Conservation (phyloP, 1,140 invertebrate species). For the Pseudomyrmex gracilis region DNA sequence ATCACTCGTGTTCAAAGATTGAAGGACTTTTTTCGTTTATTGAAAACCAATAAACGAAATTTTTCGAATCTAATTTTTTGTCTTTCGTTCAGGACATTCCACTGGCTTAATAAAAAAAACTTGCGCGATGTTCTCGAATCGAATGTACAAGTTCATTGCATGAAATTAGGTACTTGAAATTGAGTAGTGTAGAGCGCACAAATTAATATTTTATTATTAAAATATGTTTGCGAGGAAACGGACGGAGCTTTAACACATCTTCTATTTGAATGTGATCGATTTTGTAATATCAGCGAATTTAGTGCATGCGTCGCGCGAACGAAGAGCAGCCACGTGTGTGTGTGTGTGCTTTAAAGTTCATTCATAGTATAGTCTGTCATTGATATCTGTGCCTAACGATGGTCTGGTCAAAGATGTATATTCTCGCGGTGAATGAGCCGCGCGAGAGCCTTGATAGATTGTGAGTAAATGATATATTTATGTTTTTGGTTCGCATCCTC, state of each 20-base stretch:
- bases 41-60: not conserved
- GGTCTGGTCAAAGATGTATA: slow-evolving; percentile 75
- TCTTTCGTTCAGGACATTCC: slow-evolving; percentile 20
- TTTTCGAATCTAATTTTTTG: slow-evolving; percentile 1
- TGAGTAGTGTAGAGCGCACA: slow-evolving; percentile 39
- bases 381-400: slow-evolving; percentile 75
- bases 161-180: slow-evolving; percentile 39
- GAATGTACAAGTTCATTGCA: slow-evolving; percentile 8
- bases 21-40: not conserved
- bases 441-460: slow-evolving; percentile 67
- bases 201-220: slow-evolving; percentile 33
- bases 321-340: slow-evolving; percentile 4
- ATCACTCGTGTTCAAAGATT: too few species aligned
- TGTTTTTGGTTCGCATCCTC: slow-evolving; percentile 79
- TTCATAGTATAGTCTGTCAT: slow-evolving; percentile 70
- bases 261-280: slow-evolving; percentile 35
- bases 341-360: slow-evolving; percentile 46
- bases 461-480: slow-evolving; percentile 76
- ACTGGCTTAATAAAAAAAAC: slow-evolving; percentile 15
- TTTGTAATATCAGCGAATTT: not conserved
- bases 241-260: slow-evolving; percentile 39
- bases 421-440: slow-evolving; percentile 65
- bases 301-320: slow-evolving; percentile 43
- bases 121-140: not conserved
- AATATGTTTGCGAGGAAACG: slow-evolving; percentile 12